Evolutionary conservation across 1,140 invertebrate species (phyloP), one percentile per base, ranked within the genome.

Genomic region (Oscheius sp.): DNA sequence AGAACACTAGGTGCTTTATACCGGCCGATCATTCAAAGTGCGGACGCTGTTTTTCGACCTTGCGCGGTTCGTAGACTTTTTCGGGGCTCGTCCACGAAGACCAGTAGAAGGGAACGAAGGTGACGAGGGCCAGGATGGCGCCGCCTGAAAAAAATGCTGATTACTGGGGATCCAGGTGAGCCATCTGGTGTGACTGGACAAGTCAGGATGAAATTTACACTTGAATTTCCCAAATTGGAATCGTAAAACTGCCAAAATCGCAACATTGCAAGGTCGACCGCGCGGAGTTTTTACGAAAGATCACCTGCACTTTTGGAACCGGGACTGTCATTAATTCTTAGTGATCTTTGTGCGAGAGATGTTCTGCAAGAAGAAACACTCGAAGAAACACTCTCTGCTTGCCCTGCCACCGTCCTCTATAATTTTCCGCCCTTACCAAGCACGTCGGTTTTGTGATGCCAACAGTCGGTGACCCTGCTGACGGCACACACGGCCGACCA

Each of bases 391-490:
- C 29, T 52, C 10, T 52, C 46, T 52, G n/a, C 1, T 31, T 1
- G 29, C 2, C 4, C 18, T 58, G 28, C n/a, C 7, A 10, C 18
- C 34, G 10, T 58, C n/a, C 1, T 10, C 55, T 3, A 59, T 59
- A 10, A 35, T 18, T 35, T 0, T 3, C 13, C 15, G 26, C 20
- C 49, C 70, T 28, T 15, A 74, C 88, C 88, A 3, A 90, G 82
- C 2, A 91, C 90, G 83, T 91, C 91, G 84, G 91, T 93, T 91
- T 93, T 94, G 82, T 97, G 94, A 86, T 97, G 94, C 86, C 96
- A 96, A 86, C 95, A 94, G 87, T 97, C 91, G 0, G 92, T 93
- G 23, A 97, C 89, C 26, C 94, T 88, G 2, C 92, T 91, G 86
- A 94, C 88, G 1, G 91, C 91, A 2, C 91, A 91, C 1, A 89